phyloP scores from a whole-genome alignment of 1,140 invertebrate genomes.

The Schlechtendalia chinensis region DNA sequence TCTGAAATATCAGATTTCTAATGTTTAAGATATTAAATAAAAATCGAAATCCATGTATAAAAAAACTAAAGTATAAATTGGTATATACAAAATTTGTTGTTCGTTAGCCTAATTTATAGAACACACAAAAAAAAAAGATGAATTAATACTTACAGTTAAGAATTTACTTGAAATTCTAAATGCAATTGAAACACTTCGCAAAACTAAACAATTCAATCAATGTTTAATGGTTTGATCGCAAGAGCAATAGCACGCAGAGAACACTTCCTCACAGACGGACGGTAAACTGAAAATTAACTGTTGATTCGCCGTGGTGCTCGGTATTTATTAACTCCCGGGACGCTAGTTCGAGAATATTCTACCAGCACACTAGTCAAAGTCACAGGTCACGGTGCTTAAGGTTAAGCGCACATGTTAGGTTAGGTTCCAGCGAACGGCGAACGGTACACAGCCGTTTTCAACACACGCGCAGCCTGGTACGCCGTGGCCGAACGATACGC shows the following conservation, averaged over 20 bases:
- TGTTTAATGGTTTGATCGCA: no score
- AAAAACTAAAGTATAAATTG: no score
- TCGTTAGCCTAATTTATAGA: no score
- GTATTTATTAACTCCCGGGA: background rate
- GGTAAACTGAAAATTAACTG: background rate
- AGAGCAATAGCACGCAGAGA: background rate
- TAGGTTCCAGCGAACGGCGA: background rate
- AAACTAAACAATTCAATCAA: no score
- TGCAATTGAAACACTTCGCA: no score
- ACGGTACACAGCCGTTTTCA: background rate
- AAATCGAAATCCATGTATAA: no score
- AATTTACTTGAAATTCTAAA: no score
- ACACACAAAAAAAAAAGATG: no score
- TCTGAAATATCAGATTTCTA: no score
- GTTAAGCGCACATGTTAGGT: background rate
- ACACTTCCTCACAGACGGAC: background rate
- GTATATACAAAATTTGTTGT: no score
- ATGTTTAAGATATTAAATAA: no score
- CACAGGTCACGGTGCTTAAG: background rate
- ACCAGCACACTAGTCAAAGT: constrained; percentile 16
- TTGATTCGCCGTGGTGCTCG: accelerated
- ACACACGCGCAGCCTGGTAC: background rate
- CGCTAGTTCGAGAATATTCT: constrained; percentile 13
- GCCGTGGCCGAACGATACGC: background rate
- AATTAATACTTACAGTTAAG: no score